These are phyloP conservation scores for Sinodicranocentrus sp. DNA, from an alignment of 2,888 invertebrate species.

Conservation along the genomic window DNA sequence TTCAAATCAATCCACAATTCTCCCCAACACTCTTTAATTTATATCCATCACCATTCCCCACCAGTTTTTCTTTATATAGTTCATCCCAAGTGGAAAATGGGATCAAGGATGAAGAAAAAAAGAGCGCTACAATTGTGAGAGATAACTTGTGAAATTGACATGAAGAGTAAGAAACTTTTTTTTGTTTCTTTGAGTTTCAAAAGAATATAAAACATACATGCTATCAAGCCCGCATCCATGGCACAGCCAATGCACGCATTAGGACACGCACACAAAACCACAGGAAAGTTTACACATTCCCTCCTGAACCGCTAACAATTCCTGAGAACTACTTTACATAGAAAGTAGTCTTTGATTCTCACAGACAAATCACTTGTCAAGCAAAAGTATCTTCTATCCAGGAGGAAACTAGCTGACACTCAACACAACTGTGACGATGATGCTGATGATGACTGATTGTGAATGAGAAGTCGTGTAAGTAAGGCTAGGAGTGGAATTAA, in stretches of 20 bases:
- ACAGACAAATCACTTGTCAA: slow-evolving; percentile 15
- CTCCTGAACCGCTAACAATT: background rate
- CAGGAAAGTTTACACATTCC: background rate
- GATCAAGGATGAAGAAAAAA: background rate
- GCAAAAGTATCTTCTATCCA: background rate
- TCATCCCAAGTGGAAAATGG: background rate
- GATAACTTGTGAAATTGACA: slow-evolving; percentile 30
- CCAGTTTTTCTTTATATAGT: background rate
- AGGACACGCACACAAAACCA: no score
- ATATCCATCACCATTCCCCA: slow-evolving; percentile 2
- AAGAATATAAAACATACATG: background rate
- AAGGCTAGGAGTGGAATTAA: slow-evolving; percentile 27
- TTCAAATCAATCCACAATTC: slow-evolving; percentile 21
- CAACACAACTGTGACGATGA: background rate
- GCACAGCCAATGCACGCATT: no score
- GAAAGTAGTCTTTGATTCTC: slow-evolving; percentile 10
- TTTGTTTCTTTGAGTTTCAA: background rate
- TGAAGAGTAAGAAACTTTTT: background rate
- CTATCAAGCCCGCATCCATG: background rate
- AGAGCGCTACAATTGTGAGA: background rate
- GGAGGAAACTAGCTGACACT: background rate
- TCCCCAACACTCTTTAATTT: slow-evolving; percentile 8
- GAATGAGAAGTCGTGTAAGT: slow-evolving; percentile 28
- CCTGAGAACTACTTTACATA: background rate
- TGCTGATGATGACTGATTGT: slow-evolving; percentile 38